Base-by-base conservation (phyloP, 2,113 vertebrate genomes). In the Ammodytes marinus region DNA sequence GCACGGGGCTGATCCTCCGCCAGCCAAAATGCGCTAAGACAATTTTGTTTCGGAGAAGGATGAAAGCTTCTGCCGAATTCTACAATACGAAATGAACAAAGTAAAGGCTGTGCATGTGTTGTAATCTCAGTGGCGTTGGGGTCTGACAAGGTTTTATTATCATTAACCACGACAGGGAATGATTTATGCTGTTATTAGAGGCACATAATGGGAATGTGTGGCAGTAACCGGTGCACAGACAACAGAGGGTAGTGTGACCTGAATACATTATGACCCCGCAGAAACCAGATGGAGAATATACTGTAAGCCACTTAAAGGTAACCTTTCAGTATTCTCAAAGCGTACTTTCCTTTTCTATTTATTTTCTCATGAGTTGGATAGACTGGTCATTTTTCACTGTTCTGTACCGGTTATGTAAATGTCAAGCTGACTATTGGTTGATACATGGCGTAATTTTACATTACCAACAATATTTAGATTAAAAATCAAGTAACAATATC, bases 111-210 rank as follows among this genome's bases (percentile, higher is more conserved):
- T 77, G 84, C 60, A 58, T 79, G 57, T 81, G 78, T 74, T 84
- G 60, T 79, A 85, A 85, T 86, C 69, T 55, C 82, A 85, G 77
- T 74, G 37, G 72, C 54, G 9, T 61, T 64, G 77, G 27, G 27
- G 71, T 74, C 88, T 90, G 84, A 92, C 91, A 66, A 83, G 81
- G 80, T 91, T 89, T 87, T 86, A 87, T 91, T 73, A 69, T 88
- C 74, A 93, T 93, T 88, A 90, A 85, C 83, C 35, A 53, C 90
- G 92, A 78, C 94, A 85, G 86, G 73, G 66, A 27, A 78, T 91
- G 89, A 92, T 93, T 93, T 91, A 91, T 93, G 76, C 74, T 69
- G 11, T 84, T 86, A 92, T 92, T 91, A 93, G 91, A 88, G 71
- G 54, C 66, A 88, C 87, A 89, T 91, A 93, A 92, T 93, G 82